Conservation (phyloP, 2,888 invertebrate genomes). For the Hipparchia semele region DNA sequence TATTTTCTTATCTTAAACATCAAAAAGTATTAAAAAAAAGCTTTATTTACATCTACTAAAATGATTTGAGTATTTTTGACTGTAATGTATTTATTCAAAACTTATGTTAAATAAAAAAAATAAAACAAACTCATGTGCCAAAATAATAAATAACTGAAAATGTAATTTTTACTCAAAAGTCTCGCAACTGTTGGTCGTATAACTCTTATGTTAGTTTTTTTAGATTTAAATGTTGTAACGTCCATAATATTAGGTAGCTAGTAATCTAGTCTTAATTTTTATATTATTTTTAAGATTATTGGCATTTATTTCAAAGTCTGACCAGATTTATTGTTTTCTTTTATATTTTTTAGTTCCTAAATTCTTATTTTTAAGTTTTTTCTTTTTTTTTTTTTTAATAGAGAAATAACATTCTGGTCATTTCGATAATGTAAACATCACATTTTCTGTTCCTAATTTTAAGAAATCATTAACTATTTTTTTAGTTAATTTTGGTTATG, state of each 20-base stretch:
- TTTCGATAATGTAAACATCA: background rate
- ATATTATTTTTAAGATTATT: conserved; percentile 40
- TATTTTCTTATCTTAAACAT: no score
- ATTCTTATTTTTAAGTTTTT: conserved; percentile 17
- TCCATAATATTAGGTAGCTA: conserved; percentile 43
- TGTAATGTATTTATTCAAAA: no score
- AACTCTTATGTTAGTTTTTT: background rate
- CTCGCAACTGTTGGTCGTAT: background rate
- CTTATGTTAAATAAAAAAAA: no score
- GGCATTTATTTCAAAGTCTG: conserved; percentile 39
- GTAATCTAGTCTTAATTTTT: conserved; percentile 58
- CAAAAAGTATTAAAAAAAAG: no score
- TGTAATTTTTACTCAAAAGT: background rate
- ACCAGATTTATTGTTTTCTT: conserved; percentile 24
- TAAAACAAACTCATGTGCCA: background rate
- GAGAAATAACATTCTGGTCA: conserved; percentile 25
- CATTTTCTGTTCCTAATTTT: background rate
- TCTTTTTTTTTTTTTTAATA: conserved; percentile 14
- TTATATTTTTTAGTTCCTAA: conserved; percentile 22
- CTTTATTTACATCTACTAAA: no score
- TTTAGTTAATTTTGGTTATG: conserved; percentile 26
- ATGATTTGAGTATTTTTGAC: no score
- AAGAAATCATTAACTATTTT: conserved; percentile 9
- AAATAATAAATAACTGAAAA: background rate
- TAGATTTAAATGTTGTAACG: conserved; percentile 35